These are phyloP conservation scores for Aleiodes leptofemur DNA, from an alignment of 2,888 invertebrate genomes.

Conservation along the genomic window DNA sequence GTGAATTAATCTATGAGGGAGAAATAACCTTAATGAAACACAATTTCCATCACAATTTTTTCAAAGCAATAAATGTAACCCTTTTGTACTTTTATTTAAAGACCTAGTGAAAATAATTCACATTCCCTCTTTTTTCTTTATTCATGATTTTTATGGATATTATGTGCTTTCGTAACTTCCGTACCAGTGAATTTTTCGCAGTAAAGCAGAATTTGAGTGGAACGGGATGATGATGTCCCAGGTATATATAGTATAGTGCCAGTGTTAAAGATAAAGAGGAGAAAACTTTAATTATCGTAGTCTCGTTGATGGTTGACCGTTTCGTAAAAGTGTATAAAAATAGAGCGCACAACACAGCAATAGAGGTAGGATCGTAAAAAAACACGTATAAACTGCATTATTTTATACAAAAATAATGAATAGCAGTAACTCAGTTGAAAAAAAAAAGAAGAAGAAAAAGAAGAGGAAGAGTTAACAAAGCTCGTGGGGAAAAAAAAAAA, in stretches of 20 bases:
- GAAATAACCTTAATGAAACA: neutral
- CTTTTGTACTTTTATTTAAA: neutral
- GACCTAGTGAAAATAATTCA: neutral
- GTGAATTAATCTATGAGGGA: neutral
- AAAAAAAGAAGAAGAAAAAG: too few species aligned
- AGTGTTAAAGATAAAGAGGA: slow-evolving; percentile 5
- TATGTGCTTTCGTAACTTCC: neutral
- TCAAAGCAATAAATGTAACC: neutral
- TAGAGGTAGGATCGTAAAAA: neutral
- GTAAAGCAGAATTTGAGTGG: slow-evolving; percentile 3
- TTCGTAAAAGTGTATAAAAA: neutral
- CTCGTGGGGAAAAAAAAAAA: neutral
- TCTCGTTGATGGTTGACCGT: slow-evolving; percentile 18
- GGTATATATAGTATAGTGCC: neutral
- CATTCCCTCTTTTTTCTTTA: neutral
- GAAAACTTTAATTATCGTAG: slow-evolving; percentile 29
- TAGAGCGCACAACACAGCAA: neutral
- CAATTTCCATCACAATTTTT: neutral
- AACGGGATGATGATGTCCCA: too few species aligned
- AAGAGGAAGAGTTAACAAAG: neutral
- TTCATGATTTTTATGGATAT: too few species aligned
- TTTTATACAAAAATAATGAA: too few species aligned
- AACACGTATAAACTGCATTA: slow-evolving; percentile 7
- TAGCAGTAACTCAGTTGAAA: too few species aligned
- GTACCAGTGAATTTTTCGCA: neutral